Base-by-base conservation (phyloP, 2,888 invertebrate genomes). In the Suillia variegata region DNA sequence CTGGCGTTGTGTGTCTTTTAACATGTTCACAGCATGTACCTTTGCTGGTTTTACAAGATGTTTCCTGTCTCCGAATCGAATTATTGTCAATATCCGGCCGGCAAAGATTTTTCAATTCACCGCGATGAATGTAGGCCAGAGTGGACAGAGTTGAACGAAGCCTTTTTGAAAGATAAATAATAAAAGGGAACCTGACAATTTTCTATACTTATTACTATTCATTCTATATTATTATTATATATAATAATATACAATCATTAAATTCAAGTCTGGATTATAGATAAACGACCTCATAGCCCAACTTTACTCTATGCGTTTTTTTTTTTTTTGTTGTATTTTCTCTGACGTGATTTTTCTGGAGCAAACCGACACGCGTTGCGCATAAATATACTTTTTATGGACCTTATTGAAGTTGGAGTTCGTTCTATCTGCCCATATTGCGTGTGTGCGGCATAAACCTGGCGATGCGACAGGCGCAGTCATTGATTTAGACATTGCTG, bases 61-160 rank as follows among this genome's bases (percentile, higher is more conserved):
- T 80, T 80, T 80, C 80, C 81, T 80, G 80, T 80, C 81, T 74
- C 72, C 76, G 72, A 75, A 79, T 80, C 78, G 80, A 79, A 79
- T 80, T 78, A 76, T 79, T 75, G 76, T 74, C 80, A 80, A 80
- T 80, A 79, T 74, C 71, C 75, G 73, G 70, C 63, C 64, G 17
- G n/a, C 18, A 45, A 20, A 17, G 45, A 18, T 45, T 45, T 45
- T 45, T 45, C 57, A 26, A 15, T 49, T 49, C 20, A 2, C 3
- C 13, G 5, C n/a, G n/a, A n/a, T n/a, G n/a, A n/a, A n/a, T n/a
- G n/a, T n/a, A n/a, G n/a, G n/a, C n/a, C n/a, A n/a, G n/a, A n/a
- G n/a, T n/a, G n/a, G n/a, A n/a, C n/a, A n/a, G n/a, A n/a, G n/a
- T n/a, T n/a, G n/a, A n/a, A n/a, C n/a, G n/a, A n/a, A n/a, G n/a